phyloP scores from a whole-genome alignment of 1,140 invertebrate species.

The Frieseomelitta varia region DNA sequence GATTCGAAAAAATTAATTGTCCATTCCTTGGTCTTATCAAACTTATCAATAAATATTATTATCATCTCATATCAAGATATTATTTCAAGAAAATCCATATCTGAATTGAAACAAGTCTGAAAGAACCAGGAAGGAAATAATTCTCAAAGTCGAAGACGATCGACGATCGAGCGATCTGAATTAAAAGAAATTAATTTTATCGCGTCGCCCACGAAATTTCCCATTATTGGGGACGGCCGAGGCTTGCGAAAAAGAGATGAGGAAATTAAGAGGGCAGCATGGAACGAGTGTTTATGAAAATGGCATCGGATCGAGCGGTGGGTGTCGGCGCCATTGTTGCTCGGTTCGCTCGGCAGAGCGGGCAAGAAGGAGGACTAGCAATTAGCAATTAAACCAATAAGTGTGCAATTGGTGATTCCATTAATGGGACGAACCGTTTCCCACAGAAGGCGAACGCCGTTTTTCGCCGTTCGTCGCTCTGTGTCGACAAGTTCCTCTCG shows the following conservation, averaged over 20 bases:
- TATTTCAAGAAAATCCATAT: too few relatives aligned
- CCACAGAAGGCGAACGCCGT: constrained; percentile 64
- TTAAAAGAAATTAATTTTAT: constrained; percentile 44
- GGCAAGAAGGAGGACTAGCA: constrained; percentile 66
- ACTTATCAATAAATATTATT: too few relatives aligned
- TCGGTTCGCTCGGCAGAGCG: constrained; percentile 20
- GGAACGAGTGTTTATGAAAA: constrained; percentile 57
- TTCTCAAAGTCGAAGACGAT: too few relatives aligned
- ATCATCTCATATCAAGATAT: too few relatives aligned
- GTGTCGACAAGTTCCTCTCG: constrained; percentile 43
- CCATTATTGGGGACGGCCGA: background rate
- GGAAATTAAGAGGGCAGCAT: too few relatives aligned
- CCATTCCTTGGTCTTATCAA: too few relatives aligned
- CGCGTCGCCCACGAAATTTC: constrained; percentile 41
- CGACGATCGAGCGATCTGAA: too few relatives aligned
- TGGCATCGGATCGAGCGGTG: constrained; percentile 54
- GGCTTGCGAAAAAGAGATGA: background rate
- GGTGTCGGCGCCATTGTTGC: constrained; percentile 70
- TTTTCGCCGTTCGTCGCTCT: constrained; percentile 61
- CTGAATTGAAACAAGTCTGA: too few relatives aligned
- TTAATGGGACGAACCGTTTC: constrained; percentile 72
- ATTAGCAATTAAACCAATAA: constrained; percentile 81
- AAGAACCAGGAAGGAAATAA: too few relatives aligned
- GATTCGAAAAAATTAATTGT: too few relatives aligned
- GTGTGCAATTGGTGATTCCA: constrained; percentile 77